phyloP scores from a whole-genome alignment of 2,888 invertebrate genomes.

The Euphydryas editha region DNA sequence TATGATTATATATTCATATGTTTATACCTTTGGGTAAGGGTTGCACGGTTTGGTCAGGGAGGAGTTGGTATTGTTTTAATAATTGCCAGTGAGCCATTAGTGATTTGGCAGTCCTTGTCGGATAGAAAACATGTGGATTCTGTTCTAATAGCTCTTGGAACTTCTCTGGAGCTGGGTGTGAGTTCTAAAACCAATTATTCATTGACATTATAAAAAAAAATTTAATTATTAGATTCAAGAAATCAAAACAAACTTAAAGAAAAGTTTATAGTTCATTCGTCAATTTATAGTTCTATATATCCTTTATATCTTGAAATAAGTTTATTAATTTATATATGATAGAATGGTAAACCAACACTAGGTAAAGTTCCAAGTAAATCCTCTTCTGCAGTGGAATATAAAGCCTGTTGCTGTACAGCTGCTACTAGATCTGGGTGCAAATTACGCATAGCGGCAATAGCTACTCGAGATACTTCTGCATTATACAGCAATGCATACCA shows the following conservation, averaged over 20 bases:
- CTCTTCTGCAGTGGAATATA: slow-evolving; percentile 96
- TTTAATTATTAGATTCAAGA: no score
- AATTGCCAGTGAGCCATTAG: slow-evolving; percentile 95
- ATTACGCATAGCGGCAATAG: slow-evolving; percentile 96
- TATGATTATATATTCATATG: background rate
- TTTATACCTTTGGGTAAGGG: slow-evolving; percentile 78
- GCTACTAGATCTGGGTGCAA: slow-evolving; percentile 95
- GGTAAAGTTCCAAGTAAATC: slow-evolving; percentile 91
- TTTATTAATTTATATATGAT: background rate
- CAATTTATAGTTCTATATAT: no score
- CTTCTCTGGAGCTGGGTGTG: slow-evolving; percentile 88
- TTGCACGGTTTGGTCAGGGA: slow-evolving; percentile 94
- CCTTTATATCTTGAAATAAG: no score
- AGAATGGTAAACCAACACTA: slow-evolving; percentile 75
- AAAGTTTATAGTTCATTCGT: no score
- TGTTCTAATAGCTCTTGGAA: slow-evolving; percentile 94
- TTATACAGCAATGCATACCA: slow-evolving; percentile 99
- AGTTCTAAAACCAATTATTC: slow-evolving; percentile 78
- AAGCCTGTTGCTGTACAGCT: slow-evolving; percentile 92
- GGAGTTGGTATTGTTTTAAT: slow-evolving; percentile 94
- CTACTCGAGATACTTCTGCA: slow-evolving; percentile 95
- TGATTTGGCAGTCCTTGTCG: slow-evolving; percentile 93
- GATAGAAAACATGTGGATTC: slow-evolving; percentile 93
- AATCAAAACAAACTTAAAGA: no score
- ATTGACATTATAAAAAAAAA: background rate